Conservation (phyloP, 2,888 invertebrate species). For the Lepidocyrtoides sp. region DNA sequence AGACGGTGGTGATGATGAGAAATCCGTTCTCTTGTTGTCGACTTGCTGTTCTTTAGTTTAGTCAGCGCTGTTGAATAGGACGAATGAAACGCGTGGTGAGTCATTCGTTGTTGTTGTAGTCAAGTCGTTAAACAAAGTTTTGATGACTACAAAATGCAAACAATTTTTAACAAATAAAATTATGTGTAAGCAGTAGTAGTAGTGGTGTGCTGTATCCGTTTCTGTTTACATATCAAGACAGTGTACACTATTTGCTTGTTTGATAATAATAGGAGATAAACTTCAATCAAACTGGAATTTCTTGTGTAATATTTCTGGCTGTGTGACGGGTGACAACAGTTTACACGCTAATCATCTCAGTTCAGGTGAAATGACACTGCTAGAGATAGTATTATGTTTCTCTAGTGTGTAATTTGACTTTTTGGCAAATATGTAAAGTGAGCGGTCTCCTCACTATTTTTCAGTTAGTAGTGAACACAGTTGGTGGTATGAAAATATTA, state of each 20-base stretch:
- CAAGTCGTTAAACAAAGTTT: not conserved
- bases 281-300: too few relatives aligned
- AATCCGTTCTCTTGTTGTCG: not conserved
- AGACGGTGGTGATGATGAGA: not conserved
- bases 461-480: not conserved
- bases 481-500: not conserved
- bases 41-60: not conserved
- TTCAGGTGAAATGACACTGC: too few relatives aligned
- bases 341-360: too few relatives aligned
- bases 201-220: not conserved
- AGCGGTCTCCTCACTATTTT: not conserved
- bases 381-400: too few relatives aligned
- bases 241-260: too few relatives aligned
- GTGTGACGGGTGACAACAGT: too few relatives aligned
- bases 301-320: too few relatives aligned
- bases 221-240: not conserved
- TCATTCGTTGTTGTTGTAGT: not conserved
- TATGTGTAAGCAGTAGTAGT: not conserved
- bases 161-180: not conserved
- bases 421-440: not conserved
- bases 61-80: conserved; percentile 9
- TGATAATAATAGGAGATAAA: too few relatives aligned
- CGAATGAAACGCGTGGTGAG: not conserved
- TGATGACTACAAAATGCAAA: not conserved
- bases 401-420: too few relatives aligned